These are phyloP conservation scores for Corythornis vintsioides DNA, from an alignment of 2,113 vertebrate species.

Conservation along the genomic window DNA sequence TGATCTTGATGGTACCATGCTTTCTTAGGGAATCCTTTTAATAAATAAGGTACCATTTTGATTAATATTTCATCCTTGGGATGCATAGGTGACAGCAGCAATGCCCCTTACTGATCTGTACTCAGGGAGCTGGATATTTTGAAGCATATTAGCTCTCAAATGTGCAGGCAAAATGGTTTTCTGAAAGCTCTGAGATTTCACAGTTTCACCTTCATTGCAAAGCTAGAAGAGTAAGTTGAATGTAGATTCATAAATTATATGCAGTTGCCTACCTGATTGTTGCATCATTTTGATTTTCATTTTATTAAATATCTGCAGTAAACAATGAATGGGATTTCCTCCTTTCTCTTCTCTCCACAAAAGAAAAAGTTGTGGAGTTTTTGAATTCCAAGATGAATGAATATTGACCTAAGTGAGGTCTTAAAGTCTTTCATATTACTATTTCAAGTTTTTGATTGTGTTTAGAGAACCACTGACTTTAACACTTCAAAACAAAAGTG, in stretches of 20 bases:
- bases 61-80: neutral
- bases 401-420: neutral
- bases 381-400: neutral
- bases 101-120: neutral
- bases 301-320: neutral
- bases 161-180: neutral
- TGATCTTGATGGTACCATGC: neutral
- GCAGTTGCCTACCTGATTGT: neutral
- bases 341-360: neutral
- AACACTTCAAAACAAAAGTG: neutral
- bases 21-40: neutral
- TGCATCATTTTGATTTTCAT: neutral
- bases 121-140: neutral
- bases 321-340: neutral
- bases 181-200: neutral
- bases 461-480: neutral
- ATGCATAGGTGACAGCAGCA: neutral
- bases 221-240: neutral
- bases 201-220: neutral
- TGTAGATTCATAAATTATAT: neutral
- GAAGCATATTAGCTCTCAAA: neutral
- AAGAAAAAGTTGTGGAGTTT: neutral
- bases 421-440: neutral
- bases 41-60: neutral
- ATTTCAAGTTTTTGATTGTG: neutral